Conservation (phyloP, 2,888 invertebrate genomes). For the Sipha maydis region DNA sequence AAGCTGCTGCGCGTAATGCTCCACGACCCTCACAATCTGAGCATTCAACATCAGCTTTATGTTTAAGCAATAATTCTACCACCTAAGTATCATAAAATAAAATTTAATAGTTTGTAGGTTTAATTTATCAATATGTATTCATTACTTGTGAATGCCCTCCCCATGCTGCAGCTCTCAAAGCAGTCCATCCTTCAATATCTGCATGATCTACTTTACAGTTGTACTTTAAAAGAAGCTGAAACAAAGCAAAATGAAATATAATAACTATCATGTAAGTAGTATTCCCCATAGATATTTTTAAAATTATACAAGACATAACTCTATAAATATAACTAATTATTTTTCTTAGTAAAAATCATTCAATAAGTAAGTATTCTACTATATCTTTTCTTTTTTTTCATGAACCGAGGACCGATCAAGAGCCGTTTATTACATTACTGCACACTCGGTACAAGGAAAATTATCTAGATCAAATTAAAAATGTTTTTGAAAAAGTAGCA, state of each 20-base stretch:
- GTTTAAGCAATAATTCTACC: slow-evolving; percentile 80
- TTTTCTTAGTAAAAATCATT: too few relatives aligned
- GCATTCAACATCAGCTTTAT: slow-evolving; percentile 85
- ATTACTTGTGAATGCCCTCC: slow-evolving; percentile 88
- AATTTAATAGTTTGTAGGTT: not conserved
- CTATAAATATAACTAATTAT: too few relatives aligned
- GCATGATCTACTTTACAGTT: slow-evolving; percentile 81
- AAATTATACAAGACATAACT: too few relatives aligned
- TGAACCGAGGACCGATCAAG: too few relatives aligned
- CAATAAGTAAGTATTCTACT: too few relatives aligned
- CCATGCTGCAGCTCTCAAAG: slow-evolving; percentile 92
- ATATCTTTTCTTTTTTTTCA: too few relatives aligned
- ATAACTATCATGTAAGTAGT: not conserved
- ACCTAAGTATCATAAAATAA: slow-evolving; percentile 70
- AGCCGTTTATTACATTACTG: too few relatives aligned
- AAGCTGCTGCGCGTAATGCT: slow-evolving; percentile 88
- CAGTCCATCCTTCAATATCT: slow-evolving; percentile 89
- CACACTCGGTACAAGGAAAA: too few relatives aligned
- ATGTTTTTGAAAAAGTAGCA: too few relatives aligned
- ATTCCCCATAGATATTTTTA: not conserved
- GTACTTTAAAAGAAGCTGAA: slow-evolving; percentile 70
- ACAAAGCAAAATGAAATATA: slow-evolving; percentile 17
- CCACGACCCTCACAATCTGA: slow-evolving; percentile 90
- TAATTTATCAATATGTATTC: not conserved
- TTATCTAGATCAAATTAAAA: too few relatives aligned